Conservation (phyloP, 2,888 invertebrate species). For the Agrochola macilenta region DNA sequence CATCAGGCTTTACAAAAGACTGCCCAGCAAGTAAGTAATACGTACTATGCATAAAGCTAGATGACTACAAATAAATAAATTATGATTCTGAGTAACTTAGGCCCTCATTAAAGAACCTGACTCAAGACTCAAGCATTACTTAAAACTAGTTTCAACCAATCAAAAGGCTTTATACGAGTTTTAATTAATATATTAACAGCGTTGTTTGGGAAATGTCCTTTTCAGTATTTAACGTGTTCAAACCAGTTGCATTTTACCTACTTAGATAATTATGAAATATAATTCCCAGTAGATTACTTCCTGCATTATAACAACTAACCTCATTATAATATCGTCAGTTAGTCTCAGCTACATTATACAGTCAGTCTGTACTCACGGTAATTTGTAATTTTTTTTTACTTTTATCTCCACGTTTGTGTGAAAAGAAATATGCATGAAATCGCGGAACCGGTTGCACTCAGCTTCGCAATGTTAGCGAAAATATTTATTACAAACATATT, state of each 20-base stretch:
- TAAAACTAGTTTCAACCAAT: too few relatives aligned
- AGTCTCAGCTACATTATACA: constrained; percentile 7
- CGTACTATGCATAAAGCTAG: background rate
- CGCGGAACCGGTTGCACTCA: constrained; percentile 18
- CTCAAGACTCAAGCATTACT: too few relatives aligned
- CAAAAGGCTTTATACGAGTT: too few relatives aligned
- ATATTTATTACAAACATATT: constrained; percentile 4
- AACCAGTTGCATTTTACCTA: background rate
- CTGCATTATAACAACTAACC: background rate
- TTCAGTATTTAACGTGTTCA: background rate
- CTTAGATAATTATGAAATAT: background rate
- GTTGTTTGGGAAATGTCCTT: background rate
- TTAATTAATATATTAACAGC: too few relatives aligned
- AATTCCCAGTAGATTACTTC: background rate
- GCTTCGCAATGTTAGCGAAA: constrained; percentile 11
- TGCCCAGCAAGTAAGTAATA: background rate
- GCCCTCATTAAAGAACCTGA: too few relatives aligned
- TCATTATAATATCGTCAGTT: constrained; percentile 26
- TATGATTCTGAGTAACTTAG: too few relatives aligned
- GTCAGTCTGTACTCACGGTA: background rate
- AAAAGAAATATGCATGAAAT: constrained; percentile 35
- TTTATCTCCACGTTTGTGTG: constrained; percentile 8
- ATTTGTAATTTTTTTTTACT: constrained; percentile 20
- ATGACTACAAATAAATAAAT: too few relatives aligned
- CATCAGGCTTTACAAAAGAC: background rate